Evolutionary conservation across 2,113 vertebrate species (phyloP).

Genomic region (Arvicanthis niloticus): DNA sequence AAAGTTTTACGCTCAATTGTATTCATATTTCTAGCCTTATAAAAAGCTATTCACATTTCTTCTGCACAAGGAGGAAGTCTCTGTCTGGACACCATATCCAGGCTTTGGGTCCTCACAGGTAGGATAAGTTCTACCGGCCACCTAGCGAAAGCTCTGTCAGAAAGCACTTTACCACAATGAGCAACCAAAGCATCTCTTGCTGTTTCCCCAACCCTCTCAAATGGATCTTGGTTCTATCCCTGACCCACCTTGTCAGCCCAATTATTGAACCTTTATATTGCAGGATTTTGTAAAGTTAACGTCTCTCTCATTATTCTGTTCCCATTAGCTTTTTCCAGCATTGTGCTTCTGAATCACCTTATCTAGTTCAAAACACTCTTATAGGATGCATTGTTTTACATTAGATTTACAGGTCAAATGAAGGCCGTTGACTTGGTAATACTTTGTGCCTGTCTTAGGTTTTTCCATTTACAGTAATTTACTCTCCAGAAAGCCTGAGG

Average conservation of each 20-base stretch:
- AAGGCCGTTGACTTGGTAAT: background rate
- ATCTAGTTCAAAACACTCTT: conserved; percentile 17
- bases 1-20: background rate
- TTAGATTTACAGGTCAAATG: background rate
- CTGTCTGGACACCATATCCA: background rate
- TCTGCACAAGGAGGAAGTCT: background rate
- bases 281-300: background rate
- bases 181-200: background rate
- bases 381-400: background rate
- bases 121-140: background rate
- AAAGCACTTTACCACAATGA: background rate
- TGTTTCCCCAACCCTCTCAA: background rate
- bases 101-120: background rate
- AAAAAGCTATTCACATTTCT: conserved; percentile 19
- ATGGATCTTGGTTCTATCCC: background rate
- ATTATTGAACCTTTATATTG: background rate
- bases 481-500: background rate
- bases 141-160: background rate
- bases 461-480: background rate
- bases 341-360: background rate
- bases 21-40: background rate
- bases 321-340: background rate
- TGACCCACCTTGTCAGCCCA: background rate
- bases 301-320: background rate
- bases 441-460: background rate